These are phyloP conservation scores for Dufourea novaeangliae DNA, from an alignment of 1,140 invertebrate genomes.

Conservation along the genomic window DNA sequence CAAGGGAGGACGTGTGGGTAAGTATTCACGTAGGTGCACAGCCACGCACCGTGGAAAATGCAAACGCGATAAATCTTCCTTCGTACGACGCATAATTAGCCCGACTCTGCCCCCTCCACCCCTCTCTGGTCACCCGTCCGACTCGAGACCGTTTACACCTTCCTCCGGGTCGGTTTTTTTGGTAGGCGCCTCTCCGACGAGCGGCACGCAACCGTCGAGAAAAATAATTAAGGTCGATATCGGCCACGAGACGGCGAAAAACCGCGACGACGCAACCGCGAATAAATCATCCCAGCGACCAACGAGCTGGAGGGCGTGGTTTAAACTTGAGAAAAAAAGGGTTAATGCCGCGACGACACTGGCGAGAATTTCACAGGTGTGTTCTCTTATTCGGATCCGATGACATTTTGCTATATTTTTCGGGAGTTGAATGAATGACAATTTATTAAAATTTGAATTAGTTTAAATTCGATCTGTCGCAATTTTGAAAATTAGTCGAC, in stretches of 20 bases:
- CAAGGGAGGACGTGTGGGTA: background rate
- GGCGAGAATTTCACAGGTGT: too few relatives aligned
- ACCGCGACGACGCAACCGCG: constrained; percentile 20
- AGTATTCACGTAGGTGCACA: constrained; percentile 49
- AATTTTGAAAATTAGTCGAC: too few relatives aligned
- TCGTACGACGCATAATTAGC: constrained; percentile 63
- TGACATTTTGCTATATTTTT: too few relatives aligned
- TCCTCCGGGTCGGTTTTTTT: constrained; percentile 12
- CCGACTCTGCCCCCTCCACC: constrained; percentile 14
- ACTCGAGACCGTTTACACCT: constrained; percentile 21
- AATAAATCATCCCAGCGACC: constrained; percentile 48
- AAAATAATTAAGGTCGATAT: constrained; percentile 47
- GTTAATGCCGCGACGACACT: constrained; percentile 20
- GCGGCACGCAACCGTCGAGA: background rate
- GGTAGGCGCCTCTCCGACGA: background rate
- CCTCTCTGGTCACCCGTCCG: background rate
- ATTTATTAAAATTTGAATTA: too few relatives aligned
- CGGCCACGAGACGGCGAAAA: background rate
- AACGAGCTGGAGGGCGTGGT: constrained; percentile 39
- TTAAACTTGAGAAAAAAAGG: background rate
- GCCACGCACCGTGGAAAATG: constrained; percentile 48
- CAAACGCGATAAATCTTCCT: constrained; percentile 69
- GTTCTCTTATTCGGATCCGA: too few relatives aligned
- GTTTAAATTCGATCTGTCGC: too few relatives aligned
- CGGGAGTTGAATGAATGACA: too few relatives aligned